phyloP scores from a whole-genome alignment of 1,140 invertebrate genomes.

The Himalopsyche phryganea region DNA sequence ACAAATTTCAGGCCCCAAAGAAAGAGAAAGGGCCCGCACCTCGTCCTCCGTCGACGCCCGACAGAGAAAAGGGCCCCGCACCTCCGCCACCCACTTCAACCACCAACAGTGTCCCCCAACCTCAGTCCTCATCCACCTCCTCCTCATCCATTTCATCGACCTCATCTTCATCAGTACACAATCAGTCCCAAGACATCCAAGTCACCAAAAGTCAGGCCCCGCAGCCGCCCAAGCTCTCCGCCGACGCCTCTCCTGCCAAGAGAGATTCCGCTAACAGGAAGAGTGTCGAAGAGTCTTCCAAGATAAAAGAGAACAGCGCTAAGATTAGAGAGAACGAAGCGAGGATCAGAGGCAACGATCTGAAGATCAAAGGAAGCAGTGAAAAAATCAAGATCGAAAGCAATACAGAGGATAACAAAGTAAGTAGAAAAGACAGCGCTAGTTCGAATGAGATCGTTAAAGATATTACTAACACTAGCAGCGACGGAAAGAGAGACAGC shows the following conservation, averaged over 20 bases:
- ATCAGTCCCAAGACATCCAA: background rate
- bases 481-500: conserved; percentile 6
- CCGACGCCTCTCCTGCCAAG: background rate
- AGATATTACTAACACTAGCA: conserved; percentile 11
- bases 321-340: background rate
- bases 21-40: conserved; percentile 72
- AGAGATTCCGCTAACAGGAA: conserved; percentile 7
- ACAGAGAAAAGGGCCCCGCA: conserved; percentile 55
- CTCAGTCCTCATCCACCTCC: conserved; percentile 49
- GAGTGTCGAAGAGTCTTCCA: conserved; percentile 2
- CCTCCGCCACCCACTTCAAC: conserved; percentile 51
- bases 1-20: conserved; percentile 52
- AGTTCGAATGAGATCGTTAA: background rate
- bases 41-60: conserved; percentile 56
- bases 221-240: conserved; percentile 13
- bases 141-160: conserved; percentile 31
- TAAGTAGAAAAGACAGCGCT: no score
- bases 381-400: no score
- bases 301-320: background rate
- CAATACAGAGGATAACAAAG: no score
- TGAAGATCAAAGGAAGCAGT: no score
- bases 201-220: conserved; percentile 27
- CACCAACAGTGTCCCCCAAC: conserved; percentile 39
- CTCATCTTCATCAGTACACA: conserved; percentile 14
- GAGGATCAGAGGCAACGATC: no score